These are phyloP conservation scores for Gallinago jamesoni DNA, from an alignment of 2,113 vertebrate species.

Conservation along the genomic window DNA sequence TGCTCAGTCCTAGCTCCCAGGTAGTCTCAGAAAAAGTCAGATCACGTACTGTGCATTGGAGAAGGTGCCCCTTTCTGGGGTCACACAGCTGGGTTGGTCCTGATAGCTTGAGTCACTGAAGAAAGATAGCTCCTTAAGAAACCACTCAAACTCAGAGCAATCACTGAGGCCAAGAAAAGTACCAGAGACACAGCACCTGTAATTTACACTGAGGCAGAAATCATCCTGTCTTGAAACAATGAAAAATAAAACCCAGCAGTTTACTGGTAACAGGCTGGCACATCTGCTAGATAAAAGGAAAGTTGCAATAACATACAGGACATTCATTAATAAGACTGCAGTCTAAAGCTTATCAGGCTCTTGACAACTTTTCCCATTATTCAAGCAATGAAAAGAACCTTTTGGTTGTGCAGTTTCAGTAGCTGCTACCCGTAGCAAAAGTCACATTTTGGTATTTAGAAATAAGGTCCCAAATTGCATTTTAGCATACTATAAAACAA, in stretches of 20 bases:
- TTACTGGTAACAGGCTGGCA: neutral
- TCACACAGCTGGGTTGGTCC: neutral
- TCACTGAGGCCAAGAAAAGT: neutral
- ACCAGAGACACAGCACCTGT: neutral
- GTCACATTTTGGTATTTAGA: neutral
- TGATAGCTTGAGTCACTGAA: too few species aligned
- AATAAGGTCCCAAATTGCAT: neutral
- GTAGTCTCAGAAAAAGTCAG: neutral
- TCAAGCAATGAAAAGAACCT: neutral
- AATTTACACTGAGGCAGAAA: neutral
- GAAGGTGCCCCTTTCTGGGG: neutral
- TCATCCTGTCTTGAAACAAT: neutral
- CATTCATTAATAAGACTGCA: neutral
- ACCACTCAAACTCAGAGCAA: neutral
- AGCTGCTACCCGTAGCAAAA: neutral
- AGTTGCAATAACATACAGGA: neutral
- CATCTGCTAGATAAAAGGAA: neutral
- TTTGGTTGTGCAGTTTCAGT: neutral
- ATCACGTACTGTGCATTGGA: neutral
- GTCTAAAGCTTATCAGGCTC: neutral
- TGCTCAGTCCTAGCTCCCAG: neutral
- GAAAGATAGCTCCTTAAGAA: neutral
- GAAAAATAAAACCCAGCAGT: neutral
- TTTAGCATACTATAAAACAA: neutral
- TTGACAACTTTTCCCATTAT: neutral